phyloP scores from a whole-genome alignment of 2,888 invertebrate species.

The Phasia obesa region DNA sequence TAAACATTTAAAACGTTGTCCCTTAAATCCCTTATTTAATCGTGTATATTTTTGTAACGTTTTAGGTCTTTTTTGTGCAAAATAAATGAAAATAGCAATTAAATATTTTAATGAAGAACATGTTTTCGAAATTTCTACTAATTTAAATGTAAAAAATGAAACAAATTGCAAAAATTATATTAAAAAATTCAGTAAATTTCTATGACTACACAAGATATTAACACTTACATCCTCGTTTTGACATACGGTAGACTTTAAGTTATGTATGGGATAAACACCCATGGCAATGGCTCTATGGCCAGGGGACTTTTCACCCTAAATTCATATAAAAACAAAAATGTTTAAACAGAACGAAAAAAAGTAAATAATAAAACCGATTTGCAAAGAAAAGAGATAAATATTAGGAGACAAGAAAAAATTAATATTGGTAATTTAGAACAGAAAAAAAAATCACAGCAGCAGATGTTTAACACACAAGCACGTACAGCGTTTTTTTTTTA shows the following conservation, averaged over 20 bases:
- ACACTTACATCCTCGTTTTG: conserved; percentile 94
- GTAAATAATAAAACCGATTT: conserved; percentile 56
- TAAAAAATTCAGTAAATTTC: conserved; percentile 20
- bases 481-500: conserved; percentile 18
- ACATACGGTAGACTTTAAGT: conserved; percentile 93
- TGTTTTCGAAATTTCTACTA: background rate
- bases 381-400: conserved; percentile 63
- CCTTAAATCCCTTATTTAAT: no score
- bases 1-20: no score
- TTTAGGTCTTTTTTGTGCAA: background rate
- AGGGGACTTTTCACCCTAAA: conserved; percentile 94
- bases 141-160: conserved; percentile 21
- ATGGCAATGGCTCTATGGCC: conserved; percentile 94
- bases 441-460: conserved; percentile 23
- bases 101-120: no score
- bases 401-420: conserved; percentile 15
- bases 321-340: conserved; percentile 36
- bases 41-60: no score
- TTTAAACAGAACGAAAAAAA: conserved; percentile 22
- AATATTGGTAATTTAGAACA: conserved; percentile 13
- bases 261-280: conserved; percentile 95
- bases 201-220: conserved; percentile 65
- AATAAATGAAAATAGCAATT: background rate
- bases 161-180: conserved; percentile 19
- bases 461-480: conserved; percentile 37